phyloP scores from a whole-genome alignment of 2,113 vertebrate species.

The Microcebus griseorufus region DNA sequence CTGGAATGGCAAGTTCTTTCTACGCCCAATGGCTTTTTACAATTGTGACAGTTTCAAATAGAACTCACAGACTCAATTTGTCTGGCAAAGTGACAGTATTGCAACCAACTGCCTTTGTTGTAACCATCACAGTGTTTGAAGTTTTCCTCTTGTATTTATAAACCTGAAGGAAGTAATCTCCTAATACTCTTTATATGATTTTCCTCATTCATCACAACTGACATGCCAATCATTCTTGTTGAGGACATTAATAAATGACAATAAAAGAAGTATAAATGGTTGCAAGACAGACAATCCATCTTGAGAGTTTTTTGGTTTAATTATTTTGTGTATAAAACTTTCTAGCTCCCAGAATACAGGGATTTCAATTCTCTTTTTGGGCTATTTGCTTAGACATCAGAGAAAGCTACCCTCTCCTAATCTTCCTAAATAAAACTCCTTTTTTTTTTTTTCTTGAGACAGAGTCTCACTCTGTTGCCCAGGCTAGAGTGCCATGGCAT shows the following conservation, averaged over 20 bases:
- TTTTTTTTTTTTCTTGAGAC: not conserved
- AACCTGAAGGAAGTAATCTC: not conserved
- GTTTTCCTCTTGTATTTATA: slow-evolving; percentile 24
- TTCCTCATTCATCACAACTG: slow-evolving; percentile 28
- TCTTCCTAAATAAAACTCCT: slow-evolving; percentile 7
- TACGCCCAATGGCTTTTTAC: not conserved
- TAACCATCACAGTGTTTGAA: not conserved
- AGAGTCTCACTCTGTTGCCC: too few species aligned
- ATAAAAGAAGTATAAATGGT: slow-evolving; percentile 21
- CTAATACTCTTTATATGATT: slow-evolving; percentile 18
- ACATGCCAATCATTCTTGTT: slow-evolving; percentile 26
- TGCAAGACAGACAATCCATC: not conserved
- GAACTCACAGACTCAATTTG: slow-evolving; percentile 11
- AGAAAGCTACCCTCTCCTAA: not conserved
- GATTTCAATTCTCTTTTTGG: not conserved
- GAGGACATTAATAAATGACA: slow-evolving; percentile 25
- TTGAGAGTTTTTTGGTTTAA: not conserved
- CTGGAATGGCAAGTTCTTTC: not conserved
- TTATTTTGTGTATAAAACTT: not conserved
- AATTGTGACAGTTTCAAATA: not conserved
- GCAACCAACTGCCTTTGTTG: not conserved
- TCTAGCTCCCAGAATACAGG: not conserved
- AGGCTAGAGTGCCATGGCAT: too few species aligned
- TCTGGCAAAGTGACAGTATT: not conserved
- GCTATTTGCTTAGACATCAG: not conserved